Base-by-base conservation (phyloP, 1,140 invertebrate species). In the Caerostris extrusa region DNA sequence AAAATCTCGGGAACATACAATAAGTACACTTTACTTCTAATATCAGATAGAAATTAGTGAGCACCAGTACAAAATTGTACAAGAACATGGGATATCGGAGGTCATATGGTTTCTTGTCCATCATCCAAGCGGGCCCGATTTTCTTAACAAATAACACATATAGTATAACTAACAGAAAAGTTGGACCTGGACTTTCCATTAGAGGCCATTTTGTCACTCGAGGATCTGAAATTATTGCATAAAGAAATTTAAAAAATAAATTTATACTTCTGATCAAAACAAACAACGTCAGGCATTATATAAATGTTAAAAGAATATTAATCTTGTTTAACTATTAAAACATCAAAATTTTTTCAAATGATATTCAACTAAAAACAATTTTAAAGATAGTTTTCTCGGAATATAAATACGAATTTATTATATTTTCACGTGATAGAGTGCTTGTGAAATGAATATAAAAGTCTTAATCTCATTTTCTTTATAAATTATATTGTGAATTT, bases 61-160 rank as follows among this genome's bases (percentile, higher is more conserved):
- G 61, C 19, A 96, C 96, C 97, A 99, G 98, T 3, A 97, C 96
- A 94, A 98, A 96, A 96, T 96, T 96, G 94, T 96, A 96, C 6
- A 95, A 95, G 19, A 96, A 67, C 87, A 96, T 95, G 10, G 96
- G 69, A 17, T 95, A 95, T 77, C 95, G 95, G 61, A 96, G 86
- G 58, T 96, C 95, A n/a, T 95, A 93, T 71, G 96, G 95, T 95
- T 96, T 95, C 61, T 96, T 95, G 69, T 96, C 94, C 50, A 95
- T 95, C 96, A 96, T 96, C 90, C 96, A 95, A 8, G 94, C 90
- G 14, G 96, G 96, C 12, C 96, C 96, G 83, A 95, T 86, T 56
- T 92, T 91, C 60, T 91, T 95, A 12, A 95, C 94, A 55, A 95
- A 93, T 53, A 94, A 14, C 8, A 95, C 81, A 67, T 95, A 95